A percentile compares a stretch with the other conserved stretches of the same genome.
Evolutionary conservation across 2,797 vertebrate genomes (phyloP).

Genomic region (Pterois miles): DNA sequence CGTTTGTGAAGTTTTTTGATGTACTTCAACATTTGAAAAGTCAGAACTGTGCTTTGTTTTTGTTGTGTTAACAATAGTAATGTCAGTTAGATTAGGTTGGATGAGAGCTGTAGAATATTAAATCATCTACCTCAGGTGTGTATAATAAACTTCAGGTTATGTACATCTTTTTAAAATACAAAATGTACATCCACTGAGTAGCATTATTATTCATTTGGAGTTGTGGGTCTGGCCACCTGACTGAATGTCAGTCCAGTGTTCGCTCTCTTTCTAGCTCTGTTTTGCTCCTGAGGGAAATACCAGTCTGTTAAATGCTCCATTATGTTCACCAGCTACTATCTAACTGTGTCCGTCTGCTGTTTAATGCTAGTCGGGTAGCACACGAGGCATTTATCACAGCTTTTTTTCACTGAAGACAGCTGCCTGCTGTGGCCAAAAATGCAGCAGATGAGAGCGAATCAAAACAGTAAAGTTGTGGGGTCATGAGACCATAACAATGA

Average conservation of each 20-base stretch:
- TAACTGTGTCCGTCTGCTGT: not conserved
- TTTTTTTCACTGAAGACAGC: not conserved
- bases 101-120: no score
- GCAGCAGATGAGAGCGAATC: not conserved
- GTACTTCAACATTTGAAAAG: no score
- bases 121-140: no score
- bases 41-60: no score
- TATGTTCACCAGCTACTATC: not conserved
- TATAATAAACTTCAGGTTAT: no score
- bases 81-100: no score
- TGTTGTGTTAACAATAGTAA: no score
- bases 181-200: not conserved
- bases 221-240: no score
- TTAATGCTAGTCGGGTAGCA: not conserved
- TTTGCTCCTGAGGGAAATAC: slow-evolving; percentile 18
- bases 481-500: not conserved
- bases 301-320: slow-evolving; percentile 2
- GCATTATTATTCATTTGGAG: slow-evolving; percentile 4
- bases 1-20: not conserved
- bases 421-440: not conserved
- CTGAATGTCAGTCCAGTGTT: not conserved
- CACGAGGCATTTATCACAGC: not conserved
- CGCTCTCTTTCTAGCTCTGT: slow-evolving; percentile 8
- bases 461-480: not conserved
- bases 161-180: no score